These are phyloP conservation scores for Mesorhabditis spiculigera DNA, from an alignment of 2,888 invertebrate species.

Conservation along the genomic window DNA sequence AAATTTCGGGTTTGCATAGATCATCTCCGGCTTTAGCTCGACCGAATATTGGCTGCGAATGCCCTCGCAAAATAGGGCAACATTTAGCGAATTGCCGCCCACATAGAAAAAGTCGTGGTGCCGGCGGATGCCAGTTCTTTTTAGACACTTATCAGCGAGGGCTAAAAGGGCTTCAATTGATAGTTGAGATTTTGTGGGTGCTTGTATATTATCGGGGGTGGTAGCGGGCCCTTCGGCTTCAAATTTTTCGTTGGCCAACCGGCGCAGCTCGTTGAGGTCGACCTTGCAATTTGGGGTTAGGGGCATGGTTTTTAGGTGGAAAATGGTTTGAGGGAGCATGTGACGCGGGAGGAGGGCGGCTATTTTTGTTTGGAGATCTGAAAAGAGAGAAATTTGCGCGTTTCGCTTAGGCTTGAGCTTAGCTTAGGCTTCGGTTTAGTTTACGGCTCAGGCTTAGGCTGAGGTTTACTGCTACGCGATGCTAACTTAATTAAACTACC, in stretches of 20 bases:
- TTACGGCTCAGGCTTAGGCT: too few relatives aligned
- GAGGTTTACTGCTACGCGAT: too few relatives aligned
- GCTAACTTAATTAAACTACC: too few relatives aligned
- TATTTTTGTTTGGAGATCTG: neutral
- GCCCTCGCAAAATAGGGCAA: neutral
- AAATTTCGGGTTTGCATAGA: neutral
- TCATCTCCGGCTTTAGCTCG: neutral
- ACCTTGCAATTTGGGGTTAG: constrained; percentile 3
- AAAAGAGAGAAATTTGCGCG: too few relatives aligned
- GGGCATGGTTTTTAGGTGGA: neutral
- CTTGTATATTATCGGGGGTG: too few relatives aligned
- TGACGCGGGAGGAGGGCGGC: neutral
- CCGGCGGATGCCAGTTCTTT: neutral
- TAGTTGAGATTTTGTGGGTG: too few relatives aligned
- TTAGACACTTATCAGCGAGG: neutral
- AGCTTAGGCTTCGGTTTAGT: too few relatives aligned
- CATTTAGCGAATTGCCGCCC: constrained; percentile 1
- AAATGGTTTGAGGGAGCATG: neutral
- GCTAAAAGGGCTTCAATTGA: neutral
- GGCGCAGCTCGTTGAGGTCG: neutral
- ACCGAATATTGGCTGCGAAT: neutral
- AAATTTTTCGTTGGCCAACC: neutral
- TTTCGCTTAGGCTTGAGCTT: too few relatives aligned
- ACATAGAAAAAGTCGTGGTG: constrained; percentile 5
- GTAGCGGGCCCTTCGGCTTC: too few relatives aligned